phyloP scores from a whole-genome alignment of 2,888 invertebrate genomes.

The Nomada hirtipes region DNA sequence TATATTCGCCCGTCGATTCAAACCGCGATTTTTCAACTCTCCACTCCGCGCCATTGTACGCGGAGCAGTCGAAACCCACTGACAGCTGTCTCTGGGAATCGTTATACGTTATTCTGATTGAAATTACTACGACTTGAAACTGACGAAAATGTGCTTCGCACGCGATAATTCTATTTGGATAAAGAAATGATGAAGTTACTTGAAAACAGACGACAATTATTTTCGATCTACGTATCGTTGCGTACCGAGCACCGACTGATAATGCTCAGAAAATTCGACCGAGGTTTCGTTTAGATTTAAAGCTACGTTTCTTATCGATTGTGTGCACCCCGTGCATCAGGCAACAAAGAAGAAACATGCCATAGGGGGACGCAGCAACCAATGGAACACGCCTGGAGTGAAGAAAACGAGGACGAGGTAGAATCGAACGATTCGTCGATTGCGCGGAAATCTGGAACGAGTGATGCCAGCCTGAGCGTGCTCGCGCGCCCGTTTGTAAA shows the following conservation, averaged over 20 bases:
- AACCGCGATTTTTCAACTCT: slow-evolving; percentile 47
- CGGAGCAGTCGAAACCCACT: background rate
- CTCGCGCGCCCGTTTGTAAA: slow-evolving; percentile 59
- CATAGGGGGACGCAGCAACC: background rate
- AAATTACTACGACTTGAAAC: background rate
- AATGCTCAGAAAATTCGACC: background rate
- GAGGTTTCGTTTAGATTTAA: background rate
- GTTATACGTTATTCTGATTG: background rate
- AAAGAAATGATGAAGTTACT: too few relatives aligned
- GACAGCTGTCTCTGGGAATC: too few relatives aligned
- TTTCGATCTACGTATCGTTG: too few relatives aligned
- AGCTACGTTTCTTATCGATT: background rate
- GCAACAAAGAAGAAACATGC: background rate
- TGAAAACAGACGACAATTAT: too few relatives aligned
- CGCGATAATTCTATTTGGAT: too few relatives aligned
- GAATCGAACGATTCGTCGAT: slow-evolving; percentile 47
- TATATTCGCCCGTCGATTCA: slow-evolving; percentile 64
- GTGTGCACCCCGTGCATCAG: background rate
- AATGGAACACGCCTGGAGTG: background rate
- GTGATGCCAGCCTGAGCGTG: slow-evolving; percentile 3
- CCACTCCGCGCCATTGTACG: background rate
- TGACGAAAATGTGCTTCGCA: background rate
- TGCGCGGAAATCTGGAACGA: slow-evolving; percentile 51
- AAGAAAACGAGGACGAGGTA: slow-evolving; percentile 4
- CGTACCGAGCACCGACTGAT: too few relatives aligned